Percentiles rank a stretch among this genome's conserved stretches.
Evolutionary conservation across 2,888 invertebrate genomes (phyloP).

Genomic region (Galeopsomyia nigrocyanea): DNA sequence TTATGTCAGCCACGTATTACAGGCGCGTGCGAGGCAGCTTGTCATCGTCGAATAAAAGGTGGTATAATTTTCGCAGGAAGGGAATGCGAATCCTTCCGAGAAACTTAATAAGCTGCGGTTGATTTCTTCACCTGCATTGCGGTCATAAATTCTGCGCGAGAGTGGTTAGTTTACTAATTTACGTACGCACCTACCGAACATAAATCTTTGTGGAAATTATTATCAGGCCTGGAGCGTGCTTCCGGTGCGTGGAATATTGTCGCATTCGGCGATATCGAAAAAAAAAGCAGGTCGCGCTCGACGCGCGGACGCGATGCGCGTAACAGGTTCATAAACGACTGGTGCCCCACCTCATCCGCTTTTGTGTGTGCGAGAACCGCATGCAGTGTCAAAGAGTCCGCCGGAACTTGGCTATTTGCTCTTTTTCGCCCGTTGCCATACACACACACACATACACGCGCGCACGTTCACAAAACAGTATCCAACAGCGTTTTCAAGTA

Average conservation of each 20-base stretch:
- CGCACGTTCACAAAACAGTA: constrained; percentile 29
- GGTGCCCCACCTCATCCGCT: constrained; percentile 66
- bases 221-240: constrained; percentile 43
- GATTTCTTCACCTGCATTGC: neutral
- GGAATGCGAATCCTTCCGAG: constrained; percentile 38
- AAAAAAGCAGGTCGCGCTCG: constrained; percentile 33
- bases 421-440: too few relatives aligned
- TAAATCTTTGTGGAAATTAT: constrained; percentile 26
- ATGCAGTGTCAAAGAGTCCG: constrained; percentile 18
- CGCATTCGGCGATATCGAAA: constrained; percentile 26
- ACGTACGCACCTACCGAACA: too few relatives aligned
- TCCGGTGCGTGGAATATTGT: constrained; percentile 31
- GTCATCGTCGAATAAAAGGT: neutral
- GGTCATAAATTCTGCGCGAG: neutral
- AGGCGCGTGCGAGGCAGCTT: neutral
- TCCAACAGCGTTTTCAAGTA: constrained; percentile 10
- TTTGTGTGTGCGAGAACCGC: constrained; percentile 52
- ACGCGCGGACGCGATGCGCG: constrained; percentile 46
- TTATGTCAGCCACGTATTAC: neutral
- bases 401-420: constrained; percentile 65
- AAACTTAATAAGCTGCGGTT: constrained; percentile 16
- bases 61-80: neutral
- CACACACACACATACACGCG: neutral
- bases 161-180: too few relatives aligned
- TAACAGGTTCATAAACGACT: constrained; percentile 65